phyloP scores from a whole-genome alignment of 2,888 invertebrate genomes.

The Tryphoninae sp. region DNA sequence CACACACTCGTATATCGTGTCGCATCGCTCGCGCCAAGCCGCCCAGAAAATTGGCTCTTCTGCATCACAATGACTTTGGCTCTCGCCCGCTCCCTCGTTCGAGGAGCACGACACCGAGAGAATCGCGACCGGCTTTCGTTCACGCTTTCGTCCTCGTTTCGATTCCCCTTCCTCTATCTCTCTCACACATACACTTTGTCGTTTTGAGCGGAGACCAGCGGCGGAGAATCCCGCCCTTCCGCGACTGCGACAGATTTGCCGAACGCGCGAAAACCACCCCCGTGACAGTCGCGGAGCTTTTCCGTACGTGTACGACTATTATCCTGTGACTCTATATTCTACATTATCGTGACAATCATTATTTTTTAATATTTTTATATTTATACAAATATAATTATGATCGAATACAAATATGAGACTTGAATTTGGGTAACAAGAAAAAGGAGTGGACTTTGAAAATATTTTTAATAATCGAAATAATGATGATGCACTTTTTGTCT shows the following conservation, averaged over 20 bases:
- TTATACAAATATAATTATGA: background rate
- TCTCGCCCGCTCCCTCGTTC: conserved; percentile 64
- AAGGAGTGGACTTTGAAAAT: too few relatives aligned
- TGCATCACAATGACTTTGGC: conserved; percentile 81
- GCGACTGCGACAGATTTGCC: conserved; percentile 64
- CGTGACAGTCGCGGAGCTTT: conserved; percentile 44
- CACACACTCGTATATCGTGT: conserved; percentile 65
- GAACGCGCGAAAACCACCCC: conserved; percentile 66
- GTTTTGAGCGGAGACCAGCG: conserved; percentile 42
- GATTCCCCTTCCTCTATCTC: conserved; percentile 34
- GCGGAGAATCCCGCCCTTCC: conserved; percentile 47
- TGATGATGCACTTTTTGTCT: too few relatives aligned
- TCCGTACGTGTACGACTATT: conserved; percentile 23
- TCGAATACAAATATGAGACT: too few relatives aligned
- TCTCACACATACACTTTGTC: conserved; percentile 16
- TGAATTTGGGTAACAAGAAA: too few relatives aligned
- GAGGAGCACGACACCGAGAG: conserved; percentile 59
- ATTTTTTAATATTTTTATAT: background rate
- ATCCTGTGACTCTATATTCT: conserved; percentile 8
- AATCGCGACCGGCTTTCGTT: conserved; percentile 51
- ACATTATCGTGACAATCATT: background rate
- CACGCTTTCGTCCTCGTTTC: conserved; percentile 56
- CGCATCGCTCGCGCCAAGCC: conserved; percentile 80
- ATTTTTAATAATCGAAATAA: too few relatives aligned
- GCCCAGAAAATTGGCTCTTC: conserved; percentile 82